Conservation (phyloP, 2,113 vertebrate genomes). For the Pica pica region DNA sequence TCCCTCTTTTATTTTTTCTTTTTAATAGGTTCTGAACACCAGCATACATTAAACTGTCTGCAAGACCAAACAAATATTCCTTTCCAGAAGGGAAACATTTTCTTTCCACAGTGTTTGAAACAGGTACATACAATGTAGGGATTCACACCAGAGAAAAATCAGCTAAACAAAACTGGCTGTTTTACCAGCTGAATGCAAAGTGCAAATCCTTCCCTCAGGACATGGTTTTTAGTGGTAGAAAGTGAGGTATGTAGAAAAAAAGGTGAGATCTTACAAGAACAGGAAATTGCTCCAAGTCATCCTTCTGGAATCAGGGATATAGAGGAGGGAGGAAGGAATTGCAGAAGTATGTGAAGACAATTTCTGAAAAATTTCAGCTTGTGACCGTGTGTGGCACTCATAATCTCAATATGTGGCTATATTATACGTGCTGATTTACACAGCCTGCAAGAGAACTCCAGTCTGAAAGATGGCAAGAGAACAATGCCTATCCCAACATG, state of each 20-base stretch:
- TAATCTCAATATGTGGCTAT: neutral
- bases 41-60: neutral
- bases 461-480: neutral
- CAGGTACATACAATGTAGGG: neutral
- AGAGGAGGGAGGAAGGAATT: neutral
- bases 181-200: neutral
- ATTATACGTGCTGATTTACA: neutral
- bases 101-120: neutral
- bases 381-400: neutral
- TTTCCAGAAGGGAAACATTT: neutral
- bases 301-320: neutral
- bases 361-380: neutral
- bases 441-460: neutral
- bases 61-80: neutral
- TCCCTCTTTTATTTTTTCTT: neutral
- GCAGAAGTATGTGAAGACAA: neutral
- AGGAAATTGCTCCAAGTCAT: slow-evolving; percentile 4
- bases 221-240: neutral
- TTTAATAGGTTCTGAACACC: neutral
- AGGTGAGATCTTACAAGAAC: neutral
- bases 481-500: neutral
- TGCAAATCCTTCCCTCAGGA: neutral
- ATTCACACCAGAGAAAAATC: neutral
- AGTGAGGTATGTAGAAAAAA: neutral
- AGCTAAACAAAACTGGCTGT: neutral